Evolutionary conservation across 2,113 vertebrate species (phyloP).

Genomic region (Opisthocomus hoazin): DNA sequence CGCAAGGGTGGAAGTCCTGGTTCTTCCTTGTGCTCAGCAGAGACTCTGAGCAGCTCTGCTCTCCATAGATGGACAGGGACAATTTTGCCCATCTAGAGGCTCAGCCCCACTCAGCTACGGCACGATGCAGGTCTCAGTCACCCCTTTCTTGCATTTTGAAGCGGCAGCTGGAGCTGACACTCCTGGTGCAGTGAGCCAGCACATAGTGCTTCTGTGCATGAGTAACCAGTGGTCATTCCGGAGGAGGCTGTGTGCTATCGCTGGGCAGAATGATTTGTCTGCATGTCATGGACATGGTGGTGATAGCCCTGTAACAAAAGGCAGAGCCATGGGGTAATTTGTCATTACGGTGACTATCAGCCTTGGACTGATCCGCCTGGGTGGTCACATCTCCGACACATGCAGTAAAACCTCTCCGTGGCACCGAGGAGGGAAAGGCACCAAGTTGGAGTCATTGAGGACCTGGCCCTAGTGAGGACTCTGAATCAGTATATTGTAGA

Average conservation of each 20-base stretch:
- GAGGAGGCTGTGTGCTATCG: background rate
- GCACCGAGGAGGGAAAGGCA: background rate
- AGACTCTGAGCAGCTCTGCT: background rate
- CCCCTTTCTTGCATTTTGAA: background rate
- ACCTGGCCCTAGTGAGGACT: background rate
- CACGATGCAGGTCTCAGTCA: background rate
- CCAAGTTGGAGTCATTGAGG: background rate
- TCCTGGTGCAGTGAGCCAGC: background rate
- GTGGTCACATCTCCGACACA: background rate
- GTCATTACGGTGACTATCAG: background rate
- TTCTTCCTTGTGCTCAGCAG: background rate
- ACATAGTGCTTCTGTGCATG: background rate
- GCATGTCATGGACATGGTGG: background rate
- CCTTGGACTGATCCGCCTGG: constrained; percentile 1
- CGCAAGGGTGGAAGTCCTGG: background rate
- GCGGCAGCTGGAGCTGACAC: background rate
- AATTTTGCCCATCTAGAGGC: background rate
- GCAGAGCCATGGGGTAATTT: constrained; percentile 20
- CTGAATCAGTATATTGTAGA: background rate
- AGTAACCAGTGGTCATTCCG: constrained; percentile 36
- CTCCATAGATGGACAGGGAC: background rate
- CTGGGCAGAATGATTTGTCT: constrained; percentile 45
- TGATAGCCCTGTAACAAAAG: constrained; percentile 5
- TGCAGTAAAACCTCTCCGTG: background rate
- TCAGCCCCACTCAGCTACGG: background rate